Conservation (phyloP, 2,888 invertebrate species). For the Drosophila mimetica region DNA sequence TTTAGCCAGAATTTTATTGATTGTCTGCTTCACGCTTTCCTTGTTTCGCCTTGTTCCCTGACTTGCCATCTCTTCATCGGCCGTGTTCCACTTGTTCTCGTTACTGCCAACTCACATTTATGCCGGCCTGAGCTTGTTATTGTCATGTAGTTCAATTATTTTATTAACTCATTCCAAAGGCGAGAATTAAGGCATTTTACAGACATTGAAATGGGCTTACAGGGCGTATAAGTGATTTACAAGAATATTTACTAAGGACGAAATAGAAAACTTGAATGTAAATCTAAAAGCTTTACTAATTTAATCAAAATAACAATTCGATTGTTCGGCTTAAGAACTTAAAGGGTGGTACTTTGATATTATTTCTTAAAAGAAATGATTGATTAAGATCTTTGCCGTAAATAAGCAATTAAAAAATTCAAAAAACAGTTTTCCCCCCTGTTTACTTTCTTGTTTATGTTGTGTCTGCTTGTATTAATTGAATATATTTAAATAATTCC, state of each 20-base stretch:
- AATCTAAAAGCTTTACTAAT: too few relatives aligned
- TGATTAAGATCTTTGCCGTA: too few relatives aligned
- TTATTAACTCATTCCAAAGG: slow-evolving; percentile 49
- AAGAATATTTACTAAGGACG: not conserved
- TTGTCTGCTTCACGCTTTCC: slow-evolving; percentile 71
- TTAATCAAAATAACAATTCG: too few relatives aligned
- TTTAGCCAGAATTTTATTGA: slow-evolving; percentile 57
- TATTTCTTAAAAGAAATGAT: too few relatives aligned
- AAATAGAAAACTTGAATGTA: not conserved
- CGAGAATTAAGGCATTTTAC: slow-evolving; percentile 25
- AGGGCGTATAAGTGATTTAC: slow-evolving; percentile 18
- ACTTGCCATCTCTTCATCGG: slow-evolving; percentile 16
- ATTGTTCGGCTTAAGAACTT: too few relatives aligned
- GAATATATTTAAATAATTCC: slow-evolving; percentile 77
- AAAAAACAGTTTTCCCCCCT: not conserved
- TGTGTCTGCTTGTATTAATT: slow-evolving; percentile 63
- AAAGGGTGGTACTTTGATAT: too few relatives aligned
- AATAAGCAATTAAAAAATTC: not conserved
- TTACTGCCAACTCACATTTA: slow-evolving; percentile 39
- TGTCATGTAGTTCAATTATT: slow-evolving; percentile 53
- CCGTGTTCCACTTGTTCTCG: slow-evolving; percentile 16
- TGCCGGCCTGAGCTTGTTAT: slow-evolving; percentile 36
- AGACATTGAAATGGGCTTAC: not conserved
- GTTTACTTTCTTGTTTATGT: slow-evolving; percentile 37
- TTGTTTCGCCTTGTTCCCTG: slow-evolving; percentile 46